Evolutionary conservation across 2,797 vertebrate genomes (phyloP).

Genomic region (Lemur catta): DNA sequence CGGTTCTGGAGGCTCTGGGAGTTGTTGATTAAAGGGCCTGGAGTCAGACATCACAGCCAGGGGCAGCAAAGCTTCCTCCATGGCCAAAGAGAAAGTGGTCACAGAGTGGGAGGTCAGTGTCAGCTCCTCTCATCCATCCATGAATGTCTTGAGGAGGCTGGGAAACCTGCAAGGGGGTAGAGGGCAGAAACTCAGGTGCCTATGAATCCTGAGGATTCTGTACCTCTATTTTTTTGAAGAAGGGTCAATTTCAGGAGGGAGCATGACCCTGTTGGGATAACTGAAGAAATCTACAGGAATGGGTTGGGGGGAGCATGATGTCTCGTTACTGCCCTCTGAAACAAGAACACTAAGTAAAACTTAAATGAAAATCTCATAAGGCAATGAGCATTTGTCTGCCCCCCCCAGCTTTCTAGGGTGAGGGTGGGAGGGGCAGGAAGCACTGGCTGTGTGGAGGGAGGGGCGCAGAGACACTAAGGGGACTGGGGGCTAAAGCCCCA

Average conservation of each 20-base stretch:
- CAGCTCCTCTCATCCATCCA: conserved; percentile 55
- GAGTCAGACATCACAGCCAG: conserved; percentile 82
- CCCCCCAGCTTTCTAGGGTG: neutral
- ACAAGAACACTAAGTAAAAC: conserved; percentile 22
- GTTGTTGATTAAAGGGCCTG: conserved; percentile 82
- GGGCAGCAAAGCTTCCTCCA: conserved; percentile 68
- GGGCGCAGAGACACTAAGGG: neutral
- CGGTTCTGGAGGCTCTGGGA: conserved; percentile 80
- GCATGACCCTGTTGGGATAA: neutral
- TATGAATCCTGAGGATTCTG: neutral
- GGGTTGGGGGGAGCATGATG: neutral
- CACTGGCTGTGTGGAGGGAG: neutral
- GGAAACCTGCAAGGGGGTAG: conserved; percentile 52
- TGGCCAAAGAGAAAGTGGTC: conserved; percentile 49
- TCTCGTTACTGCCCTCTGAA: conserved; percentile 14
- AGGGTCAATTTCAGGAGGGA: neutral
- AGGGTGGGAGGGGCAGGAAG: neutral
- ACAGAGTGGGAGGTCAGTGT: neutral
- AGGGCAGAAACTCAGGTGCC: neutral
- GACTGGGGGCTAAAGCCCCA: neutral
- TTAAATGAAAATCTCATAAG: conserved; percentile 9
- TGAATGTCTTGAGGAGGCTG: neutral
- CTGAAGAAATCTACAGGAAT: neutral
- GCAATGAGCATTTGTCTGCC: neutral
- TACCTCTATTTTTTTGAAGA: neutral